Conservation (phyloP, 2,888 invertebrate genomes). For the Copidosoma aretas region DNA sequence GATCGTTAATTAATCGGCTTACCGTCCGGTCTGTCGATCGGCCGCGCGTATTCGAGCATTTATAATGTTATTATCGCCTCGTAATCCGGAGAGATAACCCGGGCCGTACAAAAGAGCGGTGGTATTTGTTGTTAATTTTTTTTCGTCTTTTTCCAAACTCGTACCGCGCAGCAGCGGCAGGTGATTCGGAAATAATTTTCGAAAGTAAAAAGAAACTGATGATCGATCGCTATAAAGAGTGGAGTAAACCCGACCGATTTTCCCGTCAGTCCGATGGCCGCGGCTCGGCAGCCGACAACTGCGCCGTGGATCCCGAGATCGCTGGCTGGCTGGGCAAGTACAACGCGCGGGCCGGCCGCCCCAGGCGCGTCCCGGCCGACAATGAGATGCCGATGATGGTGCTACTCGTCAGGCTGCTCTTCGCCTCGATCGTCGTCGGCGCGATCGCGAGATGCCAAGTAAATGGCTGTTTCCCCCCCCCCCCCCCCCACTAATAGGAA, state of each 20-base stretch:
- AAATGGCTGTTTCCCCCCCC: not conserved
- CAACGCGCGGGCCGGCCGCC: constrained; percentile 32
- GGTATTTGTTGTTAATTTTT: too few relatives aligned
- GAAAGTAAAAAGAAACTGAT: not conserved
- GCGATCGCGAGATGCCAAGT: constrained; percentile 35
- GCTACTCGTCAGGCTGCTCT: constrained; percentile 34
- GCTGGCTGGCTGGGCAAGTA: constrained; percentile 44
- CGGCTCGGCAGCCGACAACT: not conserved
- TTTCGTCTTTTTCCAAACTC: too few relatives aligned
- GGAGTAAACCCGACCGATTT: not conserved
- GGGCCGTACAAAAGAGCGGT: too few relatives aligned
- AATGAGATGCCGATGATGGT: constrained; percentile 9
- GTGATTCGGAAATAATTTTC: too few relatives aligned
- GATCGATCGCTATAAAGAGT: not conserved
- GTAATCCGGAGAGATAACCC: too few relatives aligned
- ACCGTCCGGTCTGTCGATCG: too few relatives aligned
- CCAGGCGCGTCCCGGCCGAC: not conserved
- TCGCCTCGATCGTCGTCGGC: constrained; percentile 33
- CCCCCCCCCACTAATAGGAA: not conserved
- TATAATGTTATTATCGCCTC: too few relatives aligned
- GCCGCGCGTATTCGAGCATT: too few relatives aligned
- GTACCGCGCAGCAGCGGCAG: too few relatives aligned
- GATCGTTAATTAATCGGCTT: too few relatives aligned
- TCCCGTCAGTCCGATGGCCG: not conserved
- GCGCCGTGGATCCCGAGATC: constrained; percentile 22